Evolutionary conservation across 35 echinoderm and acorn worm species (phyloP), one percentile per base, ranked within the genome.

Genomic region (Ophiothrix spiculata): DNA sequence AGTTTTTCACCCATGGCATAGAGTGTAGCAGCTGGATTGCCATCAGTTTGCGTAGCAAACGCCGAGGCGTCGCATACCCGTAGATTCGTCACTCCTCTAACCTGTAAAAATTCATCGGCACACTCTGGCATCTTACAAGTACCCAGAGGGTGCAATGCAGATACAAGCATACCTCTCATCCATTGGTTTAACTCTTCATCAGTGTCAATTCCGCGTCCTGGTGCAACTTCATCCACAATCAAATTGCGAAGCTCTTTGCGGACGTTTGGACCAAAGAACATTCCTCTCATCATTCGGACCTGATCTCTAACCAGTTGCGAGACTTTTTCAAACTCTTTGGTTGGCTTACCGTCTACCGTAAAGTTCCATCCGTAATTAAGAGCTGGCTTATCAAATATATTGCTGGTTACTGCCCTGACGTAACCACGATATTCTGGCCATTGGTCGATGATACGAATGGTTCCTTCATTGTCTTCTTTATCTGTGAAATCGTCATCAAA

Each of bases 91-190:
- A 85, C 83, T 29, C 83, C 83, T 75, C 38, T 73, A 42, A 85
- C 83, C 31, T 75, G 83, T 74, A 85, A 75, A 49, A 74, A 85
- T 37, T 85, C 56, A 75, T 85, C 83, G 8, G 64, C 29, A 37
- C 83, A 85, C 38, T 85, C 83, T 29, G 83, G 83, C 83, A 85
- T 85, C 75, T 85, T 85, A 37, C 83, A 85, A 36, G 83, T 85
- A 42, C 83, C 56, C 35, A 74, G 56, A 35, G 83, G 83, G 56
- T 85, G 83, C 60, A 85, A 85, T 0, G 83, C 83, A 31, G 83
- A 85, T 32, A 85, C 83, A 36, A 74, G 31, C 83, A 85, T 85
- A 35, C 83, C 83, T 74, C 83, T 85, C 56, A 85, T 74, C 83
- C 83, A 85, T 13, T 31, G 33, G 29, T 85, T 29, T 39, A 85